phyloP scores from a whole-genome alignment of 2,888 invertebrate species.

The Apotomis capreana region DNA sequence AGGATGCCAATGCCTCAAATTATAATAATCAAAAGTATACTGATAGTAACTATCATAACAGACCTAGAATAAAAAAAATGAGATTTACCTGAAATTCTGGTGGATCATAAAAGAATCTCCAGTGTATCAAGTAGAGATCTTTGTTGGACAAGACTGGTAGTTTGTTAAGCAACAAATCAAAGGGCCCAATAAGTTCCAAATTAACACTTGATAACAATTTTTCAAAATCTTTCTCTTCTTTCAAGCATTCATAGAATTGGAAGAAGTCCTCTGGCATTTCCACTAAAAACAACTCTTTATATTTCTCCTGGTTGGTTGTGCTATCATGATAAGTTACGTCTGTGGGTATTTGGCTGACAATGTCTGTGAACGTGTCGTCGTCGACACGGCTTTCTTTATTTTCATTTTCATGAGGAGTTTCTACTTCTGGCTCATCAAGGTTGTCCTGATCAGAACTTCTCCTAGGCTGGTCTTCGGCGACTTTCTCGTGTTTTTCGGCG shows the following conservation, averaged over 20 bases:
- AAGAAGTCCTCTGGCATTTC: constrained; percentile 96
- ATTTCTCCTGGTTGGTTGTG: constrained; percentile 79
- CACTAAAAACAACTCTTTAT: constrained; percentile 90
- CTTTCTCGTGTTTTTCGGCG: not conserved
- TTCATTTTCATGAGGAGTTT: constrained; percentile 3
- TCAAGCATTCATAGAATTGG: constrained; percentile 91
- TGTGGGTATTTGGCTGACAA: constrained; percentile 55
- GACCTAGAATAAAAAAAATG: too few species aligned
- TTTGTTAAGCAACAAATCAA: constrained; percentile 89
- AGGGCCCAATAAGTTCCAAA: constrained; percentile 92
- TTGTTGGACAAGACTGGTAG: constrained; percentile 82
- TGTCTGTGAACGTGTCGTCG: constrained; percentile 8
- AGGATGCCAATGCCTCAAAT: not conserved
- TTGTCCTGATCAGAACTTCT: constrained; percentile 1
- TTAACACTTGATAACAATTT: constrained; percentile 86
- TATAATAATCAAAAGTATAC: too few species aligned
- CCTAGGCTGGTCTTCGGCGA: not conserved
- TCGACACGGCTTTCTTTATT: constrained; percentile 6
- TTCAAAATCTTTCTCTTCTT: constrained; percentile 77
- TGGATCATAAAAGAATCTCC: constrained; percentile 96
- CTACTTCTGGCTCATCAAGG: not conserved
- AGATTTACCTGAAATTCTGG: constrained; percentile 92
- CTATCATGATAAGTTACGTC: constrained; percentile 68
- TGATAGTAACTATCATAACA: too few species aligned
- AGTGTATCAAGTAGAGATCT: constrained; percentile 89